These are phyloP conservation scores for Eutrigla gurnardus DNA, from an alignment of 2,797 vertebrate genomes.

Conservation along the genomic window DNA sequence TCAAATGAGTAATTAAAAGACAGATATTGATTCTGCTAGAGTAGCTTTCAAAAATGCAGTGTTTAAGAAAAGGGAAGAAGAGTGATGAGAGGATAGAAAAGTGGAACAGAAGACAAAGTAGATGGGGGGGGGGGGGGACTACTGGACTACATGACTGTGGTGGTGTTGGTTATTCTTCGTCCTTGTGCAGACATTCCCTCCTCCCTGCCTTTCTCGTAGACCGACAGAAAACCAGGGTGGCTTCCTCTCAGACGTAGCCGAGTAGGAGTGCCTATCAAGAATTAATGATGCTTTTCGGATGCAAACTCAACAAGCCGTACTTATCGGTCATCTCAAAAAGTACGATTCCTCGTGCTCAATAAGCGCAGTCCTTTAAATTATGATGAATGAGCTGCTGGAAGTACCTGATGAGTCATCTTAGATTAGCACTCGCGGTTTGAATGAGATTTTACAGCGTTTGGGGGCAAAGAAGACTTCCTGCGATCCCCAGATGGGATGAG, in stretches of 20 bases:
- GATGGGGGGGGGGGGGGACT: background rate
- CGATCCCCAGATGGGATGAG: constrained; percentile 2
- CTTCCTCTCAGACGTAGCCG: constrained; percentile 41
- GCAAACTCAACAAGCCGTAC: constrained; percentile 59
- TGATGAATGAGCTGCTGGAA: constrained; percentile 54
- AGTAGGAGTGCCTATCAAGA: constrained; percentile 65
- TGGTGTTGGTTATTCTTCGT: background rate
- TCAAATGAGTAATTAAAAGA: constrained; percentile 64
- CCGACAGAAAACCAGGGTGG: constrained; percentile 39
- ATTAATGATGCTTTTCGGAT: constrained; percentile 68
- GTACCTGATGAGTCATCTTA: constrained; percentile 66
- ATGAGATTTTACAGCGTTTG: background rate
- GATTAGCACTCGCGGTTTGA: constrained; percentile 35
- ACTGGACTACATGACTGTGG: background rate
- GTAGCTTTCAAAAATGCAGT: constrained; percentile 19
- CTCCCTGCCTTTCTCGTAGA: constrained; percentile 29
- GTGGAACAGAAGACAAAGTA: constrained; percentile 4
- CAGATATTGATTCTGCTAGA: constrained; percentile 36
- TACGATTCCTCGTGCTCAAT: constrained; percentile 31
- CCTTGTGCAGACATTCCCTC: constrained; percentile 6
- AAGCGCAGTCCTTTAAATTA: constrained; percentile 44
- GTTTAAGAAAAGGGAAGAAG: constrained; percentile 1
- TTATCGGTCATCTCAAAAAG: constrained; percentile 53
- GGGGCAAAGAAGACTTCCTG: constrained; percentile 28
- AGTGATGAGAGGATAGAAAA: constrained; percentile 8